A percentile compares a stretch with the other conserved stretches of the same genome.
Evolutionary conservation across 2,113 vertebrate genomes (phyloP).

Genomic region (Vulpes ferrilata): DNA sequence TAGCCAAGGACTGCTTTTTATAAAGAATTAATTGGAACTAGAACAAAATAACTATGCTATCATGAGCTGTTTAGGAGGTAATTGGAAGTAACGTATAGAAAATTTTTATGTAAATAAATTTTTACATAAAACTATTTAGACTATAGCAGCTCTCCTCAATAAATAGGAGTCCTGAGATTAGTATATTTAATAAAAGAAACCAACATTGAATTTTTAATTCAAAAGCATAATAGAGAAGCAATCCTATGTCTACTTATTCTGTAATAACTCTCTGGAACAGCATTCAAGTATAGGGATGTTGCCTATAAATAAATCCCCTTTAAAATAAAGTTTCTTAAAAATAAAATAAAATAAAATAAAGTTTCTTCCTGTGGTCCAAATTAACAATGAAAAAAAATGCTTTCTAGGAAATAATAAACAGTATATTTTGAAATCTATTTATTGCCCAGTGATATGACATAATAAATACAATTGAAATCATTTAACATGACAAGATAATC

Average conservation of each 20-base stretch:
- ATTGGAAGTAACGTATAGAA: background rate
- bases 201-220: background rate
- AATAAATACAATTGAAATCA: background rate
- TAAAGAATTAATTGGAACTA: background rate
- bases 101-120: background rate
- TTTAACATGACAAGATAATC: conserved; percentile 7
- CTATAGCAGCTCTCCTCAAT: background rate
- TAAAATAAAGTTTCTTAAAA: background rate
- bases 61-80: background rate
- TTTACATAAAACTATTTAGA: background rate
- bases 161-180: background rate
- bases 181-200: background rate
- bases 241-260: background rate
- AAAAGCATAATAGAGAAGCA: background rate
- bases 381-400: background rate
- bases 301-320: background rate
- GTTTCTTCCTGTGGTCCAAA: background rate
- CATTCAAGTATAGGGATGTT: background rate
- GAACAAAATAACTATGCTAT: background rate
- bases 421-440: conserved; percentile 53
- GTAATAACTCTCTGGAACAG: background rate
- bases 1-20: conserved; percentile 16
- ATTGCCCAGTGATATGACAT: background rate
- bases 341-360: no score
- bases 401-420: background rate